Percentiles rank a stretch among this genome's conserved stretches.
Conservation (phyloP, 2,113 vertebrate species). For the Prietella phreatophila region DNA sequence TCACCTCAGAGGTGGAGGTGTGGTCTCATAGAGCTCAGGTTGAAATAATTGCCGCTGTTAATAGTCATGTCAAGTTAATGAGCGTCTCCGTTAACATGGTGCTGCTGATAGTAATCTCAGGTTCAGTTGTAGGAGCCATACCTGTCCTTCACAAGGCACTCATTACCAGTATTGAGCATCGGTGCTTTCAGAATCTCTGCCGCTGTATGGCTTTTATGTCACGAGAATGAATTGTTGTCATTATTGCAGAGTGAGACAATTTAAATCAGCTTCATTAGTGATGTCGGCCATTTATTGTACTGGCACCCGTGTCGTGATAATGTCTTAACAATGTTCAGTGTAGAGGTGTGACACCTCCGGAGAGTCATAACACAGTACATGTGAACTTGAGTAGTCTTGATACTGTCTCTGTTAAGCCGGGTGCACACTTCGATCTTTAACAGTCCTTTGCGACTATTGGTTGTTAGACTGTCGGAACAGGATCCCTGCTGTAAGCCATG, state of each 20-base stretch:
- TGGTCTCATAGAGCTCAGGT: background rate
- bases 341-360: background rate
- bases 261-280: background rate
- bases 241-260: slow-evolving; percentile 12
- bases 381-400: background rate
- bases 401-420: background rate
- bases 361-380: background rate
- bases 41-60: slow-evolving; percentile 25
- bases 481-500: too few species aligned
- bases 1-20: slow-evolving; percentile 5
- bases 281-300: background rate
- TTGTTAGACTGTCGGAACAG: too few species aligned
- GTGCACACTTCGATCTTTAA: too few species aligned
- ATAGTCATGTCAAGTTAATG: slow-evolving; percentile 4
- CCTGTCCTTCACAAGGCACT: background rate
- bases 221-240: background rate
- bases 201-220: background rate
- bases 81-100: background rate
- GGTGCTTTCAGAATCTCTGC: background rate
- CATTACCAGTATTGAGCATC: background rate
- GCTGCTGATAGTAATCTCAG: background rate
- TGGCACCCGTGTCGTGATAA: too few species aligned
- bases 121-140: background rate
- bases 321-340: background rate
- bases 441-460: too few species aligned